Percentiles rank a stretch among this genome's conserved stretches.
Evolutionary conservation across 1,140 invertebrate genomes (phyloP).

Genomic region (Pseudoatta argentina): DNA sequence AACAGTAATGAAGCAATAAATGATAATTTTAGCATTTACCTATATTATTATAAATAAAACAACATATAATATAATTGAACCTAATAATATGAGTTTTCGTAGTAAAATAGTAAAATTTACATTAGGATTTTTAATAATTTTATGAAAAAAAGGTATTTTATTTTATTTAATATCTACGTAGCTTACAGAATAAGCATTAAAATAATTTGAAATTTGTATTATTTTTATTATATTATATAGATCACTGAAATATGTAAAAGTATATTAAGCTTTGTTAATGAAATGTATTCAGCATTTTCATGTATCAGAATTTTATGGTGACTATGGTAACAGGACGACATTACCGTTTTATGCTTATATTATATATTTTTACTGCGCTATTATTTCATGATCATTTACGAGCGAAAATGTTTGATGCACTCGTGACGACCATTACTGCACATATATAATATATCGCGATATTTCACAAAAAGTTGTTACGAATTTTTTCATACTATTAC

Average conservation of each 20-base stretch:
- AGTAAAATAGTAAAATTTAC: not conserved
- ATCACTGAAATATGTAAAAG: conserved; percentile 29
- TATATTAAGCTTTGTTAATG: conserved; percentile 9
- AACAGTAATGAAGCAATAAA: conserved; percentile 20
- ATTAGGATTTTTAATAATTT: not conserved
- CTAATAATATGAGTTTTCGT: conserved; percentile 1
- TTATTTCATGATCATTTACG: conserved; percentile 45
- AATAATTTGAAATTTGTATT: not conserved
- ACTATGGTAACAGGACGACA: conserved; percentile 12
- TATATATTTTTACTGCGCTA: conserved; percentile 43
- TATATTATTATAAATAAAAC: not conserved
- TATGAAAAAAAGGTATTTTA: not conserved
- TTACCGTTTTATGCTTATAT: conserved; percentile 35
- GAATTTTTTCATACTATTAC: conserved; percentile 36
- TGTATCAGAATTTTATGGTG: conserved; percentile 26
- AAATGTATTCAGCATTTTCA: conserved; percentile 25
- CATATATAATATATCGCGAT: conserved; percentile 22
- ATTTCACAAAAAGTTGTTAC: conserved; percentile 34
- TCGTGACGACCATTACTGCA: conserved; percentile 16
- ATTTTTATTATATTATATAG: not conserved
- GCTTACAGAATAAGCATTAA: not conserved
- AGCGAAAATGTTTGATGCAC: conserved; percentile 46
- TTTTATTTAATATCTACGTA: conserved; percentile 4
- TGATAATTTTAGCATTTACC: conserved; percentile 22
- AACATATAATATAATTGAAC: conserved; percentile 9